A percentile compares a stretch with the other conserved stretches of the same genome.
Evolutionary conservation across 2,888 invertebrate genomes (phyloP).

Genomic region (Strigamia transsilvanica): DNA sequence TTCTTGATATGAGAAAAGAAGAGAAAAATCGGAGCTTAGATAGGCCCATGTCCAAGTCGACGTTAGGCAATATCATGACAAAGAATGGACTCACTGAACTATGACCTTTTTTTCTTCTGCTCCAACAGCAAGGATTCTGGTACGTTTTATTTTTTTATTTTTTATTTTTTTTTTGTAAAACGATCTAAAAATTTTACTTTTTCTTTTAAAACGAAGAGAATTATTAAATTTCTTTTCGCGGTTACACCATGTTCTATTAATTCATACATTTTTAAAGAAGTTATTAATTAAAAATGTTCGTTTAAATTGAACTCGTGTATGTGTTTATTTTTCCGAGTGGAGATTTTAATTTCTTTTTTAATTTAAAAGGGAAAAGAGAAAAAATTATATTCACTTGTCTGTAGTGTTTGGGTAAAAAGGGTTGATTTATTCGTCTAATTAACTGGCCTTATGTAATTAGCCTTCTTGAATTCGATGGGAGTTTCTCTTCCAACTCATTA

Average conservation of each 20-base stretch:
- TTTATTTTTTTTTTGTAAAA: neutral
- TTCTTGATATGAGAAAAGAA: neutral
- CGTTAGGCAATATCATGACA: constrained; percentile 30
- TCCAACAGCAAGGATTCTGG: constrained; percentile 17
- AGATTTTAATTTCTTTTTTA: neutral
- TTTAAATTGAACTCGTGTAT: constrained; percentile 13
- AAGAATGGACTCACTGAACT: constrained; percentile 30
- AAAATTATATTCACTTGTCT: neutral
- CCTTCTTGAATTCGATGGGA: constrained; percentile 25
- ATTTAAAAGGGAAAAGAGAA: neutral
- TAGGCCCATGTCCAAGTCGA: constrained; percentile 30
- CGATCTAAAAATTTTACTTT: neutral
- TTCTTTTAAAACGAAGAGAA: constrained; percentile 9
- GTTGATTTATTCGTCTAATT: constrained; percentile 24
- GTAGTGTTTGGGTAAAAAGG: constrained; percentile 26
- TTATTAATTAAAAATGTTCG: neutral
- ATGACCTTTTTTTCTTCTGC: constrained; percentile 18
- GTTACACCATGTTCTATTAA: neutral
- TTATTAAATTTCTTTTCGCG: constrained; percentile 14
- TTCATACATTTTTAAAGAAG: neutral
- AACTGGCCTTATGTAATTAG: constrained; percentile 26
- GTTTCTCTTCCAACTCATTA: constrained; percentile 30
- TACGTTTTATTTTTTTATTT: neutral
- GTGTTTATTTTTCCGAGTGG: neutral
- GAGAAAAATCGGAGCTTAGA: constrained; percentile 30